Base-by-base conservation (phyloP, 2,113 vertebrate species). In the Psophia crepitans region DNA sequence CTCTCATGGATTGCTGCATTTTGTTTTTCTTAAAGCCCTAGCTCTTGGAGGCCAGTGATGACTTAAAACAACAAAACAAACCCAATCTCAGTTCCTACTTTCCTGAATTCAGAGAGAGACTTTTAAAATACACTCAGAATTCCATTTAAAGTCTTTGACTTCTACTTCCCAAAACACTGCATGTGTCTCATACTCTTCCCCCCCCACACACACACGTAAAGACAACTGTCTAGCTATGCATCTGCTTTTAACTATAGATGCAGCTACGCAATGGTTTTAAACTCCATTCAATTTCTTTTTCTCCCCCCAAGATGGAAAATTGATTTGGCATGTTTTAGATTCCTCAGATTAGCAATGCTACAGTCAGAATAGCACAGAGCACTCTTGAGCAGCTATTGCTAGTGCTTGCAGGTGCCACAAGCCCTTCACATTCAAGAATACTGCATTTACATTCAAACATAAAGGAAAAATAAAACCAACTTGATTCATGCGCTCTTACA, bases 391-490 rank as follows among this genome's bases (percentile, higher is more conserved):
- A 88, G 56, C 41, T 75, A 85, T 23, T 86, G 24, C 26, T 39
- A 57, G 43, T 56, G 82, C 58, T 92, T 93, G 73, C 76, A 94
- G 54, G 58, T 93, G 58, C 41, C 54, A 16, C 5, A 16, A 96
- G 82, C 54, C 63, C 58, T 94, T 91, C 81, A 41, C 41, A 35
- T 83, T 80, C 44, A 85, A 70, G 37, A 84, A 43, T 22, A 60
- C 12, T n/a, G 33, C 64, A 91, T 90, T 93, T 86, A 90, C 58
- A 90, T 68, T 91, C 61, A 93, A 95, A 84, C n/a, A 48, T 86
- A 84, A 86, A 94, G 41, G 57, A 48, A 87, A 94, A 95, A 93
- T 84, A 91, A 96, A 78, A 4, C 18, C 15, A 81, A 76, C 60
- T 91, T 78, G n/a, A 90, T 80, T 87, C 68, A 87, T 6, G 20